Evolutionary conservation across 2,888 invertebrate species (phyloP), one percentile per base, ranked within the genome.

Genomic region (Euclidia mi): DNA sequence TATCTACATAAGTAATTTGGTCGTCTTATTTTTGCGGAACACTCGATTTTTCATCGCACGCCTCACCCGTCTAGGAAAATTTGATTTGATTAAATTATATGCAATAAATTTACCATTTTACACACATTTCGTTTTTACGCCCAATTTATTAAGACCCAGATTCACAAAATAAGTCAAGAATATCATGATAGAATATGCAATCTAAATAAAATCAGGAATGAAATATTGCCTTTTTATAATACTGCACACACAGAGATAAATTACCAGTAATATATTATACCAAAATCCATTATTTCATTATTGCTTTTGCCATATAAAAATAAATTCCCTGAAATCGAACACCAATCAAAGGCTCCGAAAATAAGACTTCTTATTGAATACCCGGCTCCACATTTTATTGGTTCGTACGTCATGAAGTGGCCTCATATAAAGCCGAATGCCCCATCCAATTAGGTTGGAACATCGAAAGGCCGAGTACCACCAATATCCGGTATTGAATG

Each of bases 401-500:
- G 63, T 62, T 57, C 59, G 56, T 51, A 61, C 49, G 62, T 65
- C 71, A 71, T 73, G 65, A 78, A 77, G 69, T 66, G 61, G 65
- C 56, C 60, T 60, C 78, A 72, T 78, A 80, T 80, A 78, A 73
- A 75, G 65, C 49, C 62, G 57, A 66, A 65, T 68, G 65, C 71
- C 60, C 70, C 74, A 76, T 77, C 75, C 83, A 82, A 82, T 82
- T 79, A 82, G 76, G 58, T 57, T 53, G 52, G 75, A 69, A 64
- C 65, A 71, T 70, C 62, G 68, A 76, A 69, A 63, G 64, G 69
- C 74, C 58, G 57, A 75, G 66, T 71, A 68, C 69, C 72, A 68
- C 81, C 82, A 83, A 86, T 85, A 87, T 85, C 86, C 87, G 84
- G 71, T 72, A 58, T 71, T 78, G 40, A 76, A 76, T 63, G 63